These are phyloP conservation scores for Aphidius colemani DNA, from an alignment of 2,888 invertebrate species.

Conservation along the genomic window DNA sequence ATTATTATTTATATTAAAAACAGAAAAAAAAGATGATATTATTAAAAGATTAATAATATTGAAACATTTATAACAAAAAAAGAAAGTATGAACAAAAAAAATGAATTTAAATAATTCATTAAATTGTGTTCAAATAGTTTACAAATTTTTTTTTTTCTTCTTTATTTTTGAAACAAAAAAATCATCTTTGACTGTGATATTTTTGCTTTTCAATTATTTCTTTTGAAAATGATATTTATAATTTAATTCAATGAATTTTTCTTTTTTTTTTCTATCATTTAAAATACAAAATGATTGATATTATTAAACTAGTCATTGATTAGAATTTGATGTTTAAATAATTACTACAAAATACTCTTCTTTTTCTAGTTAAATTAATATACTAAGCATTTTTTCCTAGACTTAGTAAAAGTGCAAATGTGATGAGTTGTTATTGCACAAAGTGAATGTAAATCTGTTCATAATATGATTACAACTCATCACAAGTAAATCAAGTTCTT, in stretches of 20 bases:
- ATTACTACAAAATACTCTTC: too few relatives aligned
- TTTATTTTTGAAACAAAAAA: constrained; percentile 6
- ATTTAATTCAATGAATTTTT: neutral
- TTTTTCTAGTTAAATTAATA: neutral
- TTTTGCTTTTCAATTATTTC: neutral
- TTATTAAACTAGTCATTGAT: too few relatives aligned
- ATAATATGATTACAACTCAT: too few relatives aligned
- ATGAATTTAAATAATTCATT: neutral
- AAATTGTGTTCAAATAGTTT: neutral
- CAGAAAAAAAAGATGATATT: too few relatives aligned
- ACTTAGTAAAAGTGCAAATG: constrained; percentile 49
- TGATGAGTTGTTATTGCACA: constrained; percentile 36
- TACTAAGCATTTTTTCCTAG: constrained; percentile 51
- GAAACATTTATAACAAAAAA: too few relatives aligned
- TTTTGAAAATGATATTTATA: constrained; percentile 11
- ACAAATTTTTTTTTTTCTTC: constrained; percentile 9
- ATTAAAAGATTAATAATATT: too few relatives aligned
- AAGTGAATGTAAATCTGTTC: too few relatives aligned
- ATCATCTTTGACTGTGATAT: constrained; percentile 22
- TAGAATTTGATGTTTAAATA: too few relatives aligned
- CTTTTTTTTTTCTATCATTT: too few relatives aligned
- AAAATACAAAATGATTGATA: too few relatives aligned
- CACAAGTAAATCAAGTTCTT: constrained; percentile 35
- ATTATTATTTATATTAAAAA: too few relatives aligned
- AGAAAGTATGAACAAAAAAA: neutral